These are phyloP conservation scores for Kryphioiulus occultus DNA, from an alignment of 2,888 invertebrate species.

Conservation along the genomic window DNA sequence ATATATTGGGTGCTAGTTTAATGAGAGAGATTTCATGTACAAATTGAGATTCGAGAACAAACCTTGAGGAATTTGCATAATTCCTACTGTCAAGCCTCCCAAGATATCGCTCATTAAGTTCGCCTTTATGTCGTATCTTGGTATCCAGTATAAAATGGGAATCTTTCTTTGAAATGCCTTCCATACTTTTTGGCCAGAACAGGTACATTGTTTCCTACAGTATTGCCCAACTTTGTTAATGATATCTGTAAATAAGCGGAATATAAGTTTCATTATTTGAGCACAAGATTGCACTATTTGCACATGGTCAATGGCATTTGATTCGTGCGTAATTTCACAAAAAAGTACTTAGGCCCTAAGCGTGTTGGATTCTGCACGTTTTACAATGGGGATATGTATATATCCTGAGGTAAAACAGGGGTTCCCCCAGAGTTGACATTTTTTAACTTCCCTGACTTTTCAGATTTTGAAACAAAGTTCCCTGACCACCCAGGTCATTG, in stretches of 20 bases:
- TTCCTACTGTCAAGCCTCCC: constrained; percentile 53
- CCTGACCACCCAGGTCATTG: too few species aligned
- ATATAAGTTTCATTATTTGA: not conserved
- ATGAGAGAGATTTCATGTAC: not conserved
- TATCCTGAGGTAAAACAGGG: too few species aligned
- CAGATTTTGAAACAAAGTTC: too few species aligned
- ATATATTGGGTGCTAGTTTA: too few species aligned
- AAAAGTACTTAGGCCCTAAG: not conserved
- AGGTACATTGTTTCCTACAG: constrained; percentile 21
- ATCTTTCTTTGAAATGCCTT: constrained; percentile 45
- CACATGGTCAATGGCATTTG: too few species aligned
- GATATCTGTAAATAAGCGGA: not conserved
- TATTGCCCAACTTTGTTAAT: constrained; percentile 29
- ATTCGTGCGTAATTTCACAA: not conserved
- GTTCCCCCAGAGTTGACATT: too few species aligned
- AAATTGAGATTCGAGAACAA: not conserved
- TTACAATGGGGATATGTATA: too few species aligned
- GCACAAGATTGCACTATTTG: too few species aligned
- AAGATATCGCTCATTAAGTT: constrained; percentile 50
- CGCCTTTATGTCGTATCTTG: constrained; percentile 46
- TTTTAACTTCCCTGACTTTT: too few species aligned
- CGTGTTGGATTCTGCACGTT: too few species aligned
- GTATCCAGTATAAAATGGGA: constrained; percentile 51
- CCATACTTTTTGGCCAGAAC: constrained; percentile 41
- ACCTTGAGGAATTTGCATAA: constrained; percentile 54